Evolutionary conservation across 2,113 vertebrate genomes (phyloP).

Genomic region (Solea solea): DNA sequence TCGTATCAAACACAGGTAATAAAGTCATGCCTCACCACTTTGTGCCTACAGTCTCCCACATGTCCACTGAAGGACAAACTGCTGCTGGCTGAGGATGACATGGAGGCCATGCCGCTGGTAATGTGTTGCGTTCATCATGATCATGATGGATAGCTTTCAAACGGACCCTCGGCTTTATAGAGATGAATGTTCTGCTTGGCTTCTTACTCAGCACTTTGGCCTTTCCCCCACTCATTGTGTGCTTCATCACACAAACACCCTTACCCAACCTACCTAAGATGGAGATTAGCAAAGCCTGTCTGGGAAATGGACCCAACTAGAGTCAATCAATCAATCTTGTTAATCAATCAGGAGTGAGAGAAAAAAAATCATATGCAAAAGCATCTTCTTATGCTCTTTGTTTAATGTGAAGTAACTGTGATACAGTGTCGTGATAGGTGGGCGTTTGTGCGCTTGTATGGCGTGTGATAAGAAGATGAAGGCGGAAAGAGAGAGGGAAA

Average conservation of each 20-base stretch:
- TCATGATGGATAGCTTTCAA: constrained; percentile 88
- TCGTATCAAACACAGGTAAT: not conserved
- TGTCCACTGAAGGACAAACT: constrained; percentile 76
- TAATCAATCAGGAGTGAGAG: constrained; percentile 72
- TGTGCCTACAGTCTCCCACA: constrained; percentile 38
- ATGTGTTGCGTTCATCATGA: constrained; percentile 80
- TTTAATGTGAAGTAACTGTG: constrained; percentile 61
- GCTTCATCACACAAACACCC: constrained; percentile 81
- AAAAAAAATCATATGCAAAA: constrained; percentile 64
- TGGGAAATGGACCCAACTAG: constrained; percentile 82
- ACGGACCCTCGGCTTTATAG: constrained; percentile 74
- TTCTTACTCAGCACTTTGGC: constrained; percentile 85
- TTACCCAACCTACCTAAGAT: constrained; percentile 70
- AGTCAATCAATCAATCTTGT: constrained; percentile 79
- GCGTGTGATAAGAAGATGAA: constrained; percentile 32
- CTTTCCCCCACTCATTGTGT: constrained; percentile 59
- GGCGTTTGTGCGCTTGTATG: not conserved
- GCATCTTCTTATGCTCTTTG: constrained; percentile 61
- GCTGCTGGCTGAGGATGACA: constrained; percentile 71
- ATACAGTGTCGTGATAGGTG: constrained; percentile 26
- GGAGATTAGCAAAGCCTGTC: constrained; percentile 81
- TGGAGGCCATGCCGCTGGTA: constrained; percentile 68
- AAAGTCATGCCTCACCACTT: constrained; percentile 4
- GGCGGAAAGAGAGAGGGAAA: constrained; percentile 54
- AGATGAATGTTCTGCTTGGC: constrained; percentile 82